A percentile compares a stretch with the other conserved stretches of the same genome.
Conservation (phyloP, 1,140 invertebrate genomes). For the Manduca sexta region DNA sequence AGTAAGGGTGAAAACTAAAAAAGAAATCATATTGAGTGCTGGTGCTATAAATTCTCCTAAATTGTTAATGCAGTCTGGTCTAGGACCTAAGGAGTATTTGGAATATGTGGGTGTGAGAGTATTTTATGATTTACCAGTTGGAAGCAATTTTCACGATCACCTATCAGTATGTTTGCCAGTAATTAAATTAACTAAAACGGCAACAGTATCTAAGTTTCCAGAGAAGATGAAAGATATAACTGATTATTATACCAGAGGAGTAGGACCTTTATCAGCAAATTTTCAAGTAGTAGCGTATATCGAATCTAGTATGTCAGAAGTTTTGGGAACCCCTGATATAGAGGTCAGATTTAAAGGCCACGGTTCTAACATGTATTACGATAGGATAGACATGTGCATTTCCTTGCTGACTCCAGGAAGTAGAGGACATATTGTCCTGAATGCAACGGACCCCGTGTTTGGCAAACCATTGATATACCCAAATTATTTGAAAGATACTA, state of each 20-base stretch:
- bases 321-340: constrained; percentile 71
- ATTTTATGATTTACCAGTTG: constrained; percentile 79
- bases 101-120: constrained; percentile 71
- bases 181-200: constrained; percentile 71
- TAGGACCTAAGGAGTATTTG: constrained; percentile 66
- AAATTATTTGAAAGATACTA: constrained; percentile 84
- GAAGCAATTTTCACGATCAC: constrained; percentile 83
- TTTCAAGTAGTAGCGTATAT: constrained; percentile 77
- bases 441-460: constrained; percentile 79
- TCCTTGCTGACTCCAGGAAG: constrained; percentile 84
- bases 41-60: constrained; percentile 75
- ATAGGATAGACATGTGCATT: constrained; percentile 76
- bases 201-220: constrained; percentile 67
- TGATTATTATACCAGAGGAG: constrained; percentile 68
- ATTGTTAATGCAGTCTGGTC: constrained; percentile 68
- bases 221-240: constrained; percentile 72
- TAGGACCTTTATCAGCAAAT: constrained; percentile 73
- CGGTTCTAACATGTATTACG: constrained; percentile 75
- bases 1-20: constrained; percentile 42
- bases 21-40: constrained; percentile 74
- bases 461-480: constrained; percentile 85
- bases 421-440: constrained; percentile 78
- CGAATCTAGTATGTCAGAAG: constrained; percentile 75
- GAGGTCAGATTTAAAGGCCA: constrained; percentile 75
- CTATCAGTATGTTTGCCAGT: constrained; percentile 72